Evolutionary conservation across 2,113 vertebrate species (phyloP), one percentile per base, ranked within the genome.

Genomic region (Sinocyclocheilus anshuiensis): DNA sequence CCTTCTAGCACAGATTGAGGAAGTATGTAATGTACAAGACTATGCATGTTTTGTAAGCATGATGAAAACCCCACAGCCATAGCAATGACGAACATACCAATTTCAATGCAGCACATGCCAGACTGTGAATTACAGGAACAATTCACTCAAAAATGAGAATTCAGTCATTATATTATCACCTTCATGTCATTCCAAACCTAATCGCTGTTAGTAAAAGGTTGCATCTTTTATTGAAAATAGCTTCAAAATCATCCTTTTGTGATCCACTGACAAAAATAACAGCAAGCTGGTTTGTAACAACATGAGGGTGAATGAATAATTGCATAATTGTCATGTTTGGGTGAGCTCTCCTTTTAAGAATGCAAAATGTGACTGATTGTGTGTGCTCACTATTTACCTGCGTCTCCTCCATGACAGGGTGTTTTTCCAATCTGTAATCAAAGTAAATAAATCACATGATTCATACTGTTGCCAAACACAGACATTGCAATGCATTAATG

Each of bases 321-420:
- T 7, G 20, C 57, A 59, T 6, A 59, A 22, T 22, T 57, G 74
- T 50, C 74, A 16, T 13, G 13, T 76, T 53, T 53, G n/a, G 45
- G 24, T 26, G n/a, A 50, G 45, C n/a, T 16, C 4, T 26, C n/a
- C 11, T 6, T 77, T n/a, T 36, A 1, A 61, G 77, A n/a, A 83
- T 87, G 80, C 53, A 88, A 57, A 88, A 83, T 90, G 86, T 85
- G 79, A 82, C 8, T 74, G n/a, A 74, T 33, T 83, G 69, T 57
- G 65, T 50, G 13, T 82, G 26, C 26, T 24, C 5, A 42, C 16
- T 2, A 84, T 42, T 87, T 77, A 83, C 86, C 86, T 84, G 81
- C 2, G 24, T 86, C 85, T 50, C 50, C 77, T 50, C 65, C 77
- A n/a, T n/a, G 61, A 26, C 11, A 15, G 11, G 39, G n/a, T 29